Percentiles rank a stretch among this genome's conserved stretches.
These are phyloP conservation scores for Lophotriccus pileatus DNA, from an alignment of 2,797 vertebrate genomes.

Conservation along the genomic window DNA sequence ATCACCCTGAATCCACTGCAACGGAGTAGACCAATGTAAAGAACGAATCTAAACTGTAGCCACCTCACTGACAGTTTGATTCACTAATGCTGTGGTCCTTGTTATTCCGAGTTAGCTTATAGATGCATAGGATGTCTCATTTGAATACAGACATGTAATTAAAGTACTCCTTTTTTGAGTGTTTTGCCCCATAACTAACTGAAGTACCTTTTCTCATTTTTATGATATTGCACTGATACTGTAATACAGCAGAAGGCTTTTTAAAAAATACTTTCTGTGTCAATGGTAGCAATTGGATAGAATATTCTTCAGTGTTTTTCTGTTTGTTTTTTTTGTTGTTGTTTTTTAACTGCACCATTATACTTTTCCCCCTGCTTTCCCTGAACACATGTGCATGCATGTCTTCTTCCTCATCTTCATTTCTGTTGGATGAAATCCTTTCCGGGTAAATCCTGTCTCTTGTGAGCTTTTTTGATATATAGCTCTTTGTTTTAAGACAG, in stretches of 20 bases:
- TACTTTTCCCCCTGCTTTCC: neutral
- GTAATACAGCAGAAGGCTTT: neutral
- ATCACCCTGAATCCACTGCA: neutral
- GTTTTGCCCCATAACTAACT: neutral
- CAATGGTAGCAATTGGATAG: neutral
- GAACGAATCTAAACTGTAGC: neutral
- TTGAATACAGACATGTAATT: neutral
- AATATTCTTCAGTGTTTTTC: neutral
- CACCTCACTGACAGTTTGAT: neutral
- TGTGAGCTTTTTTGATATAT: conserved; percentile 7
- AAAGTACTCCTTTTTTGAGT: neutral
- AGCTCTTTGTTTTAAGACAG: conserved; percentile 42
- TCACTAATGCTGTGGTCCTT: neutral
- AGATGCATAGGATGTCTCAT: neutral
- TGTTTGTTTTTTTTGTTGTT: neutral
- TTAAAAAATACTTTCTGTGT: neutral
- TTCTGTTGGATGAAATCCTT: neutral
- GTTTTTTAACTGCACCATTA: neutral
- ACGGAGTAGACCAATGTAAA: neutral
- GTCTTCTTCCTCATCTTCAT: neutral
- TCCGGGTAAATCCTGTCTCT: neutral
- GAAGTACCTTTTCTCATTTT: neutral
- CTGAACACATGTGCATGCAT: neutral
- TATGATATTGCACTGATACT: neutral
- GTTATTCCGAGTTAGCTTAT: neutral